Base-by-base conservation (phyloP, 92 coral and sea anemone genomes). In the Ricordea florida region DNA sequence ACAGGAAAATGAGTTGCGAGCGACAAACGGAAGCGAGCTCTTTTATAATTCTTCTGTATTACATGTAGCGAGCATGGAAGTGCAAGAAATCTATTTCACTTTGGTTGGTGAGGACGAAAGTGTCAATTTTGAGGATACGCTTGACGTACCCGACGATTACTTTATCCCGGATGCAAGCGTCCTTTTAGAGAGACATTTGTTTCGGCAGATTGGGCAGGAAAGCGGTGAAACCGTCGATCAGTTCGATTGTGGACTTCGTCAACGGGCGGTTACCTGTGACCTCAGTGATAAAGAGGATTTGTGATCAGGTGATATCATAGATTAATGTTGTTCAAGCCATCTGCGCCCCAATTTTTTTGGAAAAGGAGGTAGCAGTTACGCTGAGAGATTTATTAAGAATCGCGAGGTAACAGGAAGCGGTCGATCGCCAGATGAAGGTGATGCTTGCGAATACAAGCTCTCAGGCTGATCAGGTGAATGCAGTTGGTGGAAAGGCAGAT, bases 201-300 rank as follows among this genome's bases (percentile, higher is more conserved):
- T 69, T 16, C 16, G 49, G 20, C 76, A 69, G 33, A 50, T 50
- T 32, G 32, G 15, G 5, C 51, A 33, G 28, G 59, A 16, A 14
- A 30, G 27, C 20, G 34, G 33, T 51, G 45, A 28, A n/a, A 69
- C 66, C 1, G 66, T 69, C 15, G 66, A 49, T 28, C 66, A 69
- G 7, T 51, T 69, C 18, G 76, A 48, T 17, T 51, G 76, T 57
- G 51, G 66, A 63, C 76, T 50, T 27, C 57, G 32, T 8, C 76
- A 69, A 20, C 48, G 31, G 66, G 76, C 76, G n/a, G 45, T 5
- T 20, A 30, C 38, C 25, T 68, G 75, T 27, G 46, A 68, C 18
- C 15, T n/a, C 50, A 53, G 6, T 32, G 53, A 17, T 70, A 36
- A 10, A n/a, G n/a, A n/a, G n/a, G n/a, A 36, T 53, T 35, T 35